Evolutionary conservation across 2,888 invertebrate species (phyloP), one percentile per base, ranked within the genome.

Genomic region (Chrysolina haemoptera): DNA sequence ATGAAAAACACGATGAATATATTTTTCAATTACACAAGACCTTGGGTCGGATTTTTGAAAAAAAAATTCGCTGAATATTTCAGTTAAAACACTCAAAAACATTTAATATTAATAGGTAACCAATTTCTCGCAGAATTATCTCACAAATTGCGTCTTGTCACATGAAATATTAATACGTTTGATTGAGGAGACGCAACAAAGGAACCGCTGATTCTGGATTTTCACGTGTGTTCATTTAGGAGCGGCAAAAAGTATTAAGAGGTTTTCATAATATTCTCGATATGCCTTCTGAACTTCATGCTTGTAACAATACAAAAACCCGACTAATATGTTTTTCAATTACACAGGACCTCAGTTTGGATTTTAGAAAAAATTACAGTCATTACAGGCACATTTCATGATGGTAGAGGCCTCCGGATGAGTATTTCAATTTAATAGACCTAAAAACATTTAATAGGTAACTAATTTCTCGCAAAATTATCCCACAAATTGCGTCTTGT

Each of bases 101-200:
- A 53, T 16, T 53, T 27, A 53, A n/a, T n/a, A n/a, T n/a, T n/a
- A n/a, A 53, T 53, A 53, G 53, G 53, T 53, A 35, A 53, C 53
- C 40, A 50, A 40, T 40, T 20, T 53, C n/a, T 16, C 53, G 14
- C 53, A 16, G 53, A 67, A 67, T 55, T 40, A 67, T 14, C 67
- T 53, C 53, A 16, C 53, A 43, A 55, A 67, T 67, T 16, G 40
- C 18, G 40, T 53, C 11, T 53, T 18, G 40, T 40, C 55, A 22
- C 53, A 67, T 67, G 55, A 67, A 53, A 67, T 53, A 67, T 67
- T 67, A 66, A 66, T 66, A n/a, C n/a, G n/a, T n/a, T n/a, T n/a
- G n/a, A n/a, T n/a, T n/a, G n/a, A n/a, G n/a, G n/a, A n/a, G n/a
- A n/a, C n/a, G n/a, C n/a, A n/a, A n/a, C n/a, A n/a, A n/a, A n/a